Evolutionary conservation across 1,140 invertebrate species (phyloP).

Genomic region (Hyposmocoma kahamanoa): DNA sequence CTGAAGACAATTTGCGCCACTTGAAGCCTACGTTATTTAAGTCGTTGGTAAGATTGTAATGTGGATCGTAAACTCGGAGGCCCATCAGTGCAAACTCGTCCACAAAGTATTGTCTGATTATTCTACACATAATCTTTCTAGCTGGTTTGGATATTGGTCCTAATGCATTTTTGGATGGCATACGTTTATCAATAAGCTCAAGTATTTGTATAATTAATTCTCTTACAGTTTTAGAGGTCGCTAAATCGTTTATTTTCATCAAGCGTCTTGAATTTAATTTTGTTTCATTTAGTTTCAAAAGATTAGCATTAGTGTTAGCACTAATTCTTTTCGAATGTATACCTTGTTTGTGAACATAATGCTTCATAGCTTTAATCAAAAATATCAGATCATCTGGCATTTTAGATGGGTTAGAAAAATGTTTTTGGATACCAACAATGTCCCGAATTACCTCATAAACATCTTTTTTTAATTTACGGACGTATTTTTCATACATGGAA

Average conservation of each 20-base stretch:
- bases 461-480: constrained; percentile 37
- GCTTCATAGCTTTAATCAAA: constrained; percentile 29
- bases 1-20: constrained; percentile 26
- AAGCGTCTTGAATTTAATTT: neutral
- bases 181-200: constrained; percentile 23
- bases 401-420: neutral
- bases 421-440: constrained; percentile 24
- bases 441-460: constrained; percentile 34
- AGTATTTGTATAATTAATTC: constrained; percentile 25
- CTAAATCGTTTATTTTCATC: neutral
- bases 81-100: constrained; percentile 16
- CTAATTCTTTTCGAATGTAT: constrained; percentile 1
- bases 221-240: neutral
- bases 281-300: too few relatives aligned
- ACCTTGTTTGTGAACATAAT: constrained; percentile 22
- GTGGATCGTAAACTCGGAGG: constrained; percentile 19
- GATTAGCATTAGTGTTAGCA: neutral
- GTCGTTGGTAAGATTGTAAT: constrained; percentile 29
- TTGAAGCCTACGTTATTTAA: constrained; percentile 27
- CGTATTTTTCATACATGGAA: constrained; percentile 21
- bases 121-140: constrained; percentile 26
- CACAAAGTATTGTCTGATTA: constrained; percentile 25
- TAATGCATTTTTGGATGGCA: constrained; percentile 19
- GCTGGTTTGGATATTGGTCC: constrained; percentile 14
- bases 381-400: constrained; percentile 24